Percentiles rank a stretch among this genome's conserved stretches.
Evolutionary conservation across 2,113 vertebrate genomes (phyloP).

Genomic region (Melospiza georgiana): DNA sequence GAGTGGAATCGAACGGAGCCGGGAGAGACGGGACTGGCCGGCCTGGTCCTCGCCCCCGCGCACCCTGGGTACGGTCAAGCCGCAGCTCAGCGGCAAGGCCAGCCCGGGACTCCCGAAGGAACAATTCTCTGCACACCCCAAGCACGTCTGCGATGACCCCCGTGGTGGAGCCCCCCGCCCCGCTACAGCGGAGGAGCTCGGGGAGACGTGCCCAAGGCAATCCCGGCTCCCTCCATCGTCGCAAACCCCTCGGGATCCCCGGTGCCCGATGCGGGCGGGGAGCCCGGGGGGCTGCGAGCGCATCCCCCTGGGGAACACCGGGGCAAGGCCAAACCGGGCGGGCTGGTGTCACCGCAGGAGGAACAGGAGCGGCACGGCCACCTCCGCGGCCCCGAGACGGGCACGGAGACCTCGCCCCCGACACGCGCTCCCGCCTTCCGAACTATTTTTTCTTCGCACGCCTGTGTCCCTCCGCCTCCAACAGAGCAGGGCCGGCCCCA

Average conservation of each 20-base stretch:
- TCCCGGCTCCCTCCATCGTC: accelerated
- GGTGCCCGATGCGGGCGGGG: accelerated
- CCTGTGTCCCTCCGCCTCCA: not conserved
- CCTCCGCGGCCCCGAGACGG: not conserved
- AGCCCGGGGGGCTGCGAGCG: not conserved
- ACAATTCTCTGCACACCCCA: accelerated
- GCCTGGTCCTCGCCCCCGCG: not conserved
- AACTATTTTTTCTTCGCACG: slow-evolving; percentile 37
- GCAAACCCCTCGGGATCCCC: not conserved
- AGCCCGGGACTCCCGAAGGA: not conserved
- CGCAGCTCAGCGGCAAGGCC: too few relatives aligned
- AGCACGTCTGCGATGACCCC: accelerated
- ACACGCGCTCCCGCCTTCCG: not conserved
- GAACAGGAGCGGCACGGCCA: accelerated
- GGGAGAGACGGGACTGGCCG: too few relatives aligned
- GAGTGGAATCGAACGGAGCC: too few relatives aligned
- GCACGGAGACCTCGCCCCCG: not conserved
- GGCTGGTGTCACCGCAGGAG: too few relatives aligned
- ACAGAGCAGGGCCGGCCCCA: not conserved
- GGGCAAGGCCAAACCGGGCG: not conserved
- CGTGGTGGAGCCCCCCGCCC: not conserved
- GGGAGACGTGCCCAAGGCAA: not conserved
- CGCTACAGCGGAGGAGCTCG: accelerated
- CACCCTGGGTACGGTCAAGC: too few relatives aligned
- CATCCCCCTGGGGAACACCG: not conserved